Conservation (phyloP, 2,113 vertebrate genomes). For the Rhinogobius similis region DNA sequence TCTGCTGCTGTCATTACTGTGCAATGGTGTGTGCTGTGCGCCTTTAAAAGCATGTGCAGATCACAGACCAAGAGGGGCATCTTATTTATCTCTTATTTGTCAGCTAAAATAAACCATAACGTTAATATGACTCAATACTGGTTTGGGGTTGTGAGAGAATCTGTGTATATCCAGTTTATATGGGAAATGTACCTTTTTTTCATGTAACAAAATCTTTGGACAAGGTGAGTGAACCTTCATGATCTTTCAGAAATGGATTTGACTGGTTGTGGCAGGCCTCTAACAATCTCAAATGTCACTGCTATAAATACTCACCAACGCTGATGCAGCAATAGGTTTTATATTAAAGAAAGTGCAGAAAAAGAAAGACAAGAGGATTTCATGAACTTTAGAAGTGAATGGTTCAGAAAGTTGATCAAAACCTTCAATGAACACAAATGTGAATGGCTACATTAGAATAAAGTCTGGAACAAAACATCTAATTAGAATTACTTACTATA, state of each 20-base stretch:
- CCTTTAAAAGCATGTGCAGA: neutral
- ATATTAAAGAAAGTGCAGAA: slow-evolving; percentile 16
- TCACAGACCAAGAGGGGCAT: neutral
- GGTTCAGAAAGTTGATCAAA: neutral
- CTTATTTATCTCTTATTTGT: neutral
- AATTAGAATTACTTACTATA: too few species aligned
- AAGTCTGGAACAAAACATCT: too few species aligned
- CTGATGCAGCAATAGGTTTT: slow-evolving; percentile 12
- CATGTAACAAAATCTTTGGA: neutral
- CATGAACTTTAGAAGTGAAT: neutral
- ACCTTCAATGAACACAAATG: neutral
- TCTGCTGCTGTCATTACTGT: neutral
- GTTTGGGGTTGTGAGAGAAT: neutral
- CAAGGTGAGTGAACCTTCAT: slow-evolving; percentile 5
- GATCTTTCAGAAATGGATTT: slow-evolving; percentile 26
- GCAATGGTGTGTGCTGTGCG: neutral
- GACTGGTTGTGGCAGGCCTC: slow-evolving; percentile 14
- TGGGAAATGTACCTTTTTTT: neutral
- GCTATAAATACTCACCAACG: slow-evolving; percentile 53
- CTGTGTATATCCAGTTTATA: neutral
- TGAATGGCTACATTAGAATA: neutral
- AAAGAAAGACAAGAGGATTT: neutral
- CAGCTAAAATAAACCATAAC: neutral
- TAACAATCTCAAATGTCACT: slow-evolving; percentile 51
- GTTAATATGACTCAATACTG: neutral